Conservation (phyloP, 2,113 vertebrate genomes). For the Channa argus region DNA sequence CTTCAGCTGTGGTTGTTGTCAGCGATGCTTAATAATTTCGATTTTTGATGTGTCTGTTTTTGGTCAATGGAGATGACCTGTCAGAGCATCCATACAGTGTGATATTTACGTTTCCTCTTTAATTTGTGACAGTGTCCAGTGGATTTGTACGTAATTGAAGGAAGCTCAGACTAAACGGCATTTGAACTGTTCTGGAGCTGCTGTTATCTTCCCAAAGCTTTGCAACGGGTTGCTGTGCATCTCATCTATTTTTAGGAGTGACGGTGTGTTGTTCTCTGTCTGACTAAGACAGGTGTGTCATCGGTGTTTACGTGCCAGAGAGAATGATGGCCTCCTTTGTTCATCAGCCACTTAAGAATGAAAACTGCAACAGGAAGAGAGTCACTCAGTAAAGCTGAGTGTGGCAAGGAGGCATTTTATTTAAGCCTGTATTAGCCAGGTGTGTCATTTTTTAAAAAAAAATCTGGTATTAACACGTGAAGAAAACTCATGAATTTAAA, state of each 20-base stretch:
- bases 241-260: constrained; percentile 29
- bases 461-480: too few species aligned
- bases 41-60: constrained; percentile 32
- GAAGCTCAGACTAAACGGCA: constrained; percentile 40
- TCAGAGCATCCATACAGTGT: constrained; percentile 37
- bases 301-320: constrained; percentile 41
- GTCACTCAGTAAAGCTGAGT: constrained; percentile 2
- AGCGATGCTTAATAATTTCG: constrained; percentile 28
- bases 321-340: constrained; percentile 44
- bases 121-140: constrained; percentile 53
- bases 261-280: constrained; percentile 5
- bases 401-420: too few species aligned
- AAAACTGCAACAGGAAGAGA: constrained; percentile 43
- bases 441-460: too few species aligned
- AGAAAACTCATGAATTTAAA: too few species aligned
- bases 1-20: constrained; percentile 21
- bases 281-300: constrained; percentile 56
- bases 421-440: too few species aligned
- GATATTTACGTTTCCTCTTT: constrained; percentile 37
- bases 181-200: too few species aligned
- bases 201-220: not conserved
- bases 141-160: constrained; percentile 70
- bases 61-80: not conserved
- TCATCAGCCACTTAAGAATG: constrained; percentile 62
- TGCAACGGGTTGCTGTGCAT: not conserved